Evolutionary conservation across 2,888 invertebrate species (phyloP).

Genomic region (Trichacis sp.): DNA sequence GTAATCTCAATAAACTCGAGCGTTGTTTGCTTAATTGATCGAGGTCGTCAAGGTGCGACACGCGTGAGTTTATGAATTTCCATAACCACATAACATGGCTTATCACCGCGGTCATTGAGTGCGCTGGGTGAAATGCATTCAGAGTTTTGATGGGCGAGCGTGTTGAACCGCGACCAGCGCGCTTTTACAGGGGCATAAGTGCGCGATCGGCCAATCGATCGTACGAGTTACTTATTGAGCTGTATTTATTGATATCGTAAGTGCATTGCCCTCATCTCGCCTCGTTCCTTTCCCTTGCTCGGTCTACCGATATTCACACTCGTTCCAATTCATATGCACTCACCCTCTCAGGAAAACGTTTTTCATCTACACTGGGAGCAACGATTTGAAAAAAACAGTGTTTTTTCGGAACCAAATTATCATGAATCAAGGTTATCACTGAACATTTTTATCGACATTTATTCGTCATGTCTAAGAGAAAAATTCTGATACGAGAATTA

Average conservation of each 20-base stretch:
- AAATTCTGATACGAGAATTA: no score
- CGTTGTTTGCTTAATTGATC: conserved; percentile 3
- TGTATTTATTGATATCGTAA: conserved; percentile 56
- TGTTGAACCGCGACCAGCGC: conserved; percentile 7
- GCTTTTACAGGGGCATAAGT: conserved; percentile 36
- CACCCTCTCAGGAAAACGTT: conserved; percentile 23
- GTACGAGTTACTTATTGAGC: conserved; percentile 27
- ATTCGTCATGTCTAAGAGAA: no score
- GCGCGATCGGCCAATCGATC: conserved; percentile 37
- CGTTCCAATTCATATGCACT: conserved; percentile 23
- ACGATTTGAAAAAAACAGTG: not conserved
- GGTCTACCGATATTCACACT: conserved; percentile 20
- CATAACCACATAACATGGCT: not conserved
- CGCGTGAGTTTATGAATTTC: not conserved
- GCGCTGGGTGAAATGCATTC: not conserved
- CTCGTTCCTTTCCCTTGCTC: conserved; percentile 33
- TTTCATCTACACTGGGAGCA: not conserved
- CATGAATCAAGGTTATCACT: no score
- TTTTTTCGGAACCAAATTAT: not conserved
- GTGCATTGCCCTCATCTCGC: conserved; percentile 57
- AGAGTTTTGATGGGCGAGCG: conserved; percentile 1
- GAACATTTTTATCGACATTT: no score
- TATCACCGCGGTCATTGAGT: not conserved
- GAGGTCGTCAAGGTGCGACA: conserved; percentile 1
- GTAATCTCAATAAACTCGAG: not conserved